Evolutionary conservation across 2,113 vertebrate genomes (phyloP), one percentile per base, ranked within the genome.

Genomic region (Petroica traversi): DNA sequence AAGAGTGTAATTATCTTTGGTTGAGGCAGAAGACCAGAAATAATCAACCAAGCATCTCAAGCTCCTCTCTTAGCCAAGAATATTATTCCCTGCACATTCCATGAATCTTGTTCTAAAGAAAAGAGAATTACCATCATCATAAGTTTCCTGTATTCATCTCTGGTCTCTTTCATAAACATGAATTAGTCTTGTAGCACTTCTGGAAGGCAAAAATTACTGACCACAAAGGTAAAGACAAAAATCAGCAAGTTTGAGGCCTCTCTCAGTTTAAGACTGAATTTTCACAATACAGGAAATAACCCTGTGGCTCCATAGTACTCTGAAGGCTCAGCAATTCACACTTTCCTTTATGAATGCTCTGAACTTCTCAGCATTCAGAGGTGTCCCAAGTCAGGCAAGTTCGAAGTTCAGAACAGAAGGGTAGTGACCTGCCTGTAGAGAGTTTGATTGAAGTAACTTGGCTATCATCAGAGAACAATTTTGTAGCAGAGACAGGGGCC

Each of bases 281-380:
- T 91, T 69, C 33, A 8, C 33, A 18, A 8, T 59, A 31, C 14
- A 49, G 28, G 31, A 73, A 7, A 49, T 57, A 83, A 18, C 45
- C 5, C 45, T 5, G n/a, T n/a, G n/a, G n/a, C n/a, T n/a, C n/a
- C 1, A 0, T 29, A 33, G 25, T 55, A 59, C 16, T 40, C 43
- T 31, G 43, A 75, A 55, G 26, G 31, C 24, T 54, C 40, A 29
- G 38, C 33, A 57, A 12, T 45, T 92, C 1, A 1, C n/a, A 79
- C 8, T 41, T 85, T 67, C 40, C 59, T 48, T 46, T 83, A 13
- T 38, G 48, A 85, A 49, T 3, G 3, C 23, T 79, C 34, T 59
- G 57, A 79, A 61, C 48, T 68, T 79, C 40, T 24, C 26, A 83
- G 52, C 48, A 12, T 74, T 82, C 51, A 66, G 45, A 85, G 22